Evolutionary conservation across 2,113 vertebrate species (phyloP).

Genomic region (Pangasianodon gigas): DNA sequence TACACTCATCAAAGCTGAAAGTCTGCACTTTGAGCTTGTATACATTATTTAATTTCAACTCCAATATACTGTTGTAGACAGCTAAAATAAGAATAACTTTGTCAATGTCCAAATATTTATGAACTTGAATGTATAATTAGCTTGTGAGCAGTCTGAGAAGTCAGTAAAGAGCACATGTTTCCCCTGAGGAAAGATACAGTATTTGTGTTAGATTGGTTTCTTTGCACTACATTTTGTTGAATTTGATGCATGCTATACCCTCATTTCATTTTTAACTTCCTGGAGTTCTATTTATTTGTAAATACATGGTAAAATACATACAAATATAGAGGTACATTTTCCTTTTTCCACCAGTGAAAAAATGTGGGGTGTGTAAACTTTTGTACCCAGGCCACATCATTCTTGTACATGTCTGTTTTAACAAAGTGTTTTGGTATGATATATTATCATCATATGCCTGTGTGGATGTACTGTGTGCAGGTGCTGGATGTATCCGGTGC

Average conservation of each 20-base stretch:
- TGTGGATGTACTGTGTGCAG: constrained; percentile 61
- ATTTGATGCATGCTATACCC: not conserved
- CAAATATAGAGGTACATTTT: not conserved
- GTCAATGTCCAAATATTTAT: not conserved
- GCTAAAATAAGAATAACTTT: too few species aligned
- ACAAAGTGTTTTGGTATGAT: not conserved
- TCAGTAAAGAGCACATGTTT: not conserved
- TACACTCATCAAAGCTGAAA: too few species aligned
- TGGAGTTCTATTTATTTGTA: too few species aligned
- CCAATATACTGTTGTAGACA: too few species aligned
- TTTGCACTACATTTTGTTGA: not conserved
- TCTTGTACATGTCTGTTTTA: not conserved
- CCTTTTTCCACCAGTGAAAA: not conserved
- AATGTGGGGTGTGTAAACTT: not conserved
- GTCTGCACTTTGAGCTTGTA: too few species aligned
- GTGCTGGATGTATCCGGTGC: constrained; percentile 89
- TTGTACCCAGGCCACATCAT: not conserved
- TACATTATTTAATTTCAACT: not conserved
- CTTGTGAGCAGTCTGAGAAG: not conserved
- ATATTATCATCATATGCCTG: not conserved
- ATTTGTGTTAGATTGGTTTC: not conserved
- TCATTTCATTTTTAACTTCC: too few species aligned
- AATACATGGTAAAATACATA: not conserved
- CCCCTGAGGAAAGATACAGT: not conserved
- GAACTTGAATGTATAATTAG: not conserved